These are phyloP conservation scores for Leptopilina boulardi DNA, from an alignment of 1,140 invertebrate genomes.

Conservation along the genomic window DNA sequence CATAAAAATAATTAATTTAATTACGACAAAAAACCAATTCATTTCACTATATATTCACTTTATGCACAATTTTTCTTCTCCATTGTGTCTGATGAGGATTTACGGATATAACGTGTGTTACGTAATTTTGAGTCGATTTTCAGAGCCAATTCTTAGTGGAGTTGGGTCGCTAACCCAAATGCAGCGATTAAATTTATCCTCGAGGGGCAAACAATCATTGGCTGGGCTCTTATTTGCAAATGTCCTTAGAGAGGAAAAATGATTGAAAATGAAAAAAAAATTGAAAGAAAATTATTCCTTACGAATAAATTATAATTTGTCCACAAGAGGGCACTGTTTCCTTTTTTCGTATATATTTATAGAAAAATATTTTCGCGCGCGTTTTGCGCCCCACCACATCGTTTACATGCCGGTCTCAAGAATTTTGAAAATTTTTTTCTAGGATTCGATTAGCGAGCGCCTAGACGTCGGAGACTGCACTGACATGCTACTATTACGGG, in stretches of 20 bases:
- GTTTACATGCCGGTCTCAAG: constrained; percentile 31
- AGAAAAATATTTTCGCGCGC: constrained; percentile 25
- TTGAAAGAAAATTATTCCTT: not conserved
- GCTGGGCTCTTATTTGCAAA: not conserved
- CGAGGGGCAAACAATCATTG: constrained; percentile 25
- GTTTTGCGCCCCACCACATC: constrained; percentile 33
- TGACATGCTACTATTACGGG: constrained; percentile 68
- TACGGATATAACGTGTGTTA: constrained; percentile 37
- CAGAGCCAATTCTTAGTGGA: constrained; percentile 41
- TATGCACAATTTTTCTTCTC: not conserved
- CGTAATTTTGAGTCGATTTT: constrained; percentile 41
- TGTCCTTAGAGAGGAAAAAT: not conserved
- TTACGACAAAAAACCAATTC: not conserved
- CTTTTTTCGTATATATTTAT: not conserved
- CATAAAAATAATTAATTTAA: too few relatives aligned
- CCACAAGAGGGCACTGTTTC: not conserved
- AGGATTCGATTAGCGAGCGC: constrained; percentile 41
- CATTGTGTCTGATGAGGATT: constrained; percentile 24
- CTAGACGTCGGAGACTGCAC: constrained; percentile 55
- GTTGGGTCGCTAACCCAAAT: constrained; percentile 58
- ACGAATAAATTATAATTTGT: not conserved
- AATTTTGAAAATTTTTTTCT: not conserved
- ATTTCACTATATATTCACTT: not conserved
- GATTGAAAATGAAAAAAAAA: not conserved
- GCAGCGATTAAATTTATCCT: constrained; percentile 62